Percentiles rank a stretch among this genome's conserved stretches.
These are phyloP conservation scores for Xestia ashworthii DNA, from an alignment of 2,888 invertebrate genomes.

Conservation along the genomic window DNA sequence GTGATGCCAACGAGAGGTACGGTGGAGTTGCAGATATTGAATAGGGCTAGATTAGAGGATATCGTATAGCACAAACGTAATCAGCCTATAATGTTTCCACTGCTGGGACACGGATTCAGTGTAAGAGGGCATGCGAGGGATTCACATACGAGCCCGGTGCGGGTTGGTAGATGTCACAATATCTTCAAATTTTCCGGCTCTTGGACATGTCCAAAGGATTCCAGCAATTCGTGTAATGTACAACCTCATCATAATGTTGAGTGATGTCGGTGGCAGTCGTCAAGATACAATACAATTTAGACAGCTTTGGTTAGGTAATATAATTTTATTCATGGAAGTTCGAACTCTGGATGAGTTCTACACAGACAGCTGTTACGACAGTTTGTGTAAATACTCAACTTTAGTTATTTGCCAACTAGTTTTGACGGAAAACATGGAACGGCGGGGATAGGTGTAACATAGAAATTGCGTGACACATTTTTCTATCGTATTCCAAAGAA, in stretches of 20 bases:
- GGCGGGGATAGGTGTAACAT: no score
- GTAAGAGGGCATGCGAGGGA: not conserved
- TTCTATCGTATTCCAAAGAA: not conserved
- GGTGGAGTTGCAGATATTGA: not conserved
- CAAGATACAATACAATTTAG: conserved; percentile 21
- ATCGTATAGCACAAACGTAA: not conserved
- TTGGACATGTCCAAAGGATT: not conserved
- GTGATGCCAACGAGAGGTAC: not conserved
- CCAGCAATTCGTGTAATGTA: conserved; percentile 6
- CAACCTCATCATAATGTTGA: conserved; percentile 30
- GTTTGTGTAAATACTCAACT: not conserved
- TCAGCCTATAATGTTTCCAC: not conserved
- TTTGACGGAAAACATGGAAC: not conserved
- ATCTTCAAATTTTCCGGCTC: not conserved
- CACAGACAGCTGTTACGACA: conserved; percentile 27
- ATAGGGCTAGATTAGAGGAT: not conserved
- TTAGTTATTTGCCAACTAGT: not conserved
- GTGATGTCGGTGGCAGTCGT: not conserved
- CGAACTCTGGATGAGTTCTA: conserved; percentile 10
- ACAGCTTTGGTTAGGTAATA: conserved; percentile 1
- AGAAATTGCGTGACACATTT: not conserved
- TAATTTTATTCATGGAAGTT: conserved; percentile 26
- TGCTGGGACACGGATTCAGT: not conserved
- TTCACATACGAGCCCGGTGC: not conserved
- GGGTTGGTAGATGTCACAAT: not conserved